phyloP scores from a whole-genome alignment of 1,140 invertebrate genomes.

The Drosophila ambigua region DNA sequence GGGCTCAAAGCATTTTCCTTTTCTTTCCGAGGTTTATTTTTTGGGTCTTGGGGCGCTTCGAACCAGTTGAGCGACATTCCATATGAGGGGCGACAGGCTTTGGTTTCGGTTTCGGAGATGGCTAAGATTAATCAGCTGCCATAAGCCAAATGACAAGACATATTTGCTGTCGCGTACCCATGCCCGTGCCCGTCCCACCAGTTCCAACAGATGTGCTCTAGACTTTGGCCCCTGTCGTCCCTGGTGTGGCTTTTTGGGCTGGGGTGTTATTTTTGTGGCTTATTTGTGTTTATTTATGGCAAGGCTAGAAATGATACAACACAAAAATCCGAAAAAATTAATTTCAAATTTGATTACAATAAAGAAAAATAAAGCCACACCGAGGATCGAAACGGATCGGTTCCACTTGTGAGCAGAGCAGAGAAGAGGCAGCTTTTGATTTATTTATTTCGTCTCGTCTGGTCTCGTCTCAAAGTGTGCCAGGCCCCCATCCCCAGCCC shows the following conservation, averaged over 20 bases:
- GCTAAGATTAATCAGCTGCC: conserved; percentile 80
- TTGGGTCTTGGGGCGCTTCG: conserved; percentile 33
- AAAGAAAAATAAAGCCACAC: conserved; percentile 66
- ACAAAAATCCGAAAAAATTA: conserved; percentile 65
- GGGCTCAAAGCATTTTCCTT: conserved; percentile 67
- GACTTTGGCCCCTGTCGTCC: conserved; percentile 2
- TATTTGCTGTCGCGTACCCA: conserved; percentile 42
- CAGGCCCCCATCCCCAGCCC: conserved; percentile 8
- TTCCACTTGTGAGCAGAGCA: conserved; percentile 56
- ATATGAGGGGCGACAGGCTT: conserved; percentile 73
- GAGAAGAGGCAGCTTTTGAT: conserved; percentile 36
- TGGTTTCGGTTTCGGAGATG: conserved; percentile 64
- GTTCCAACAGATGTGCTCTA: conserved; percentile 29
- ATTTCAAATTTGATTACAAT: conserved; percentile 80
- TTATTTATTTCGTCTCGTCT: conserved; percentile 40
- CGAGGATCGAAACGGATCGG: conserved; percentile 7
- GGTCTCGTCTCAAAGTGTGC: conserved; percentile 43
- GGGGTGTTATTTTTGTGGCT: conserved; percentile 67
- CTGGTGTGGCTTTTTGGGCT: too few relatives aligned
- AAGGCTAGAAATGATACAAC: conserved; percentile 49
- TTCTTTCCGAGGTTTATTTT: conserved; percentile 34
- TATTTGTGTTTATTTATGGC: conserved; percentile 73
- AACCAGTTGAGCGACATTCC: conserved; percentile 77
- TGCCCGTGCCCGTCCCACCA: not conserved
- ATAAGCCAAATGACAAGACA: conserved; percentile 80